Evolutionary conservation across 2,113 vertebrate genomes (phyloP), one percentile per base, ranked within the genome.

Genomic region (Solea solea): DNA sequence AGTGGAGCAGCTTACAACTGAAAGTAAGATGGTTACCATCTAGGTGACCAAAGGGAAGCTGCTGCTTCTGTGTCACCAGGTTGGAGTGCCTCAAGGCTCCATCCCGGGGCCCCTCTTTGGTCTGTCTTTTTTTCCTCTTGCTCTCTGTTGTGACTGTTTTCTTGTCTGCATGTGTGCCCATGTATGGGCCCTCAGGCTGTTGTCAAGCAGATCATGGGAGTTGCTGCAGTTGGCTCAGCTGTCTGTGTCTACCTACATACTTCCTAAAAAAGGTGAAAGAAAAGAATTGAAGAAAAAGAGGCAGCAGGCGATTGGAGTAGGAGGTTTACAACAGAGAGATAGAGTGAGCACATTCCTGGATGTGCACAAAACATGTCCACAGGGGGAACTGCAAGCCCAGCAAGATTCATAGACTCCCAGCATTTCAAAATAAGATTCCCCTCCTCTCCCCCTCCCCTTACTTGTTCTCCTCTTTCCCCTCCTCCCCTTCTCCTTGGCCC

Each of bases 121-220:
- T 80, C 59, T 67, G 13, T 39, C 9, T 63, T 68, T 67, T 57
- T 39, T 0, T 40, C 60, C 15, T 9, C 2, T 40, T 4, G 10
- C n/a, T 42, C n/a, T 55, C 28, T 78, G 48, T 83, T 80, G 63
- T 73, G 74, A 55, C 68, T 79, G 28, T 71, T 21, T 16, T 52
- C 34, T 21, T 52, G 69, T 66, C 25, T 74, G 61, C 76, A 51
- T 70, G 42, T 72, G 79, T 69, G 66, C 62, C 50, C 61, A 65
- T 76, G 79, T 83, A 80, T 66, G 64, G 70, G 64, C 85, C 86
- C 84, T 82, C 67, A 60, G 86, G 81, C 90, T 91, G 88, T 89
- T 90, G 89, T 92, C 88, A 90, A 78, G 85, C 80, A 86, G 85
- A 87, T 85, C 76, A 80, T 13, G 55, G 74, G 67, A 83, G 69